These are phyloP conservation scores for Phanerotoma sp. DNA, from an alignment of 2,888 invertebrate species.

Conservation along the genomic window DNA sequence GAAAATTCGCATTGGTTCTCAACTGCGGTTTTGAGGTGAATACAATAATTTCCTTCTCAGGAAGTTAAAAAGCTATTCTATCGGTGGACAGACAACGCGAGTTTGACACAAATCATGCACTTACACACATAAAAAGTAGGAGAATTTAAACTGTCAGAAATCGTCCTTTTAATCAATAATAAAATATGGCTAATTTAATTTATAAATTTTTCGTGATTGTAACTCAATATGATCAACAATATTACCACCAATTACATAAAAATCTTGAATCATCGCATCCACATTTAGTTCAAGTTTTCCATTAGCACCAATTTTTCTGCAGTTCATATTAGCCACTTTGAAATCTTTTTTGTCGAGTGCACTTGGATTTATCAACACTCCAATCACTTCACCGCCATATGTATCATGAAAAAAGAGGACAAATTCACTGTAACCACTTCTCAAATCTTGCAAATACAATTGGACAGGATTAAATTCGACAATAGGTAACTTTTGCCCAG, in stretches of 20 bases:
- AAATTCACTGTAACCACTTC: slow-evolving; percentile 71
- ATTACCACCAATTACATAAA: slow-evolving; percentile 68
- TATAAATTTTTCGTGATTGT: slow-evolving; percentile 32
- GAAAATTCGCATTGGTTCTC: too few species aligned
- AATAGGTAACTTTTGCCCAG: slow-evolving; percentile 65
- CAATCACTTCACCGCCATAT: slow-evolving; percentile 84
- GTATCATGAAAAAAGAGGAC: slow-evolving; percentile 88
- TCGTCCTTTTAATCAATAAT: too few species aligned
- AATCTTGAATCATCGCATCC: slow-evolving; percentile 72
- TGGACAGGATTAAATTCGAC: slow-evolving; percentile 76
- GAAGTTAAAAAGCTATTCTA: too few species aligned
- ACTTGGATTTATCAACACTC: slow-evolving; percentile 80
- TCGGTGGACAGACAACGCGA: too few species aligned
- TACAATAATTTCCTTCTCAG: too few species aligned
- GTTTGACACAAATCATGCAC: too few species aligned
- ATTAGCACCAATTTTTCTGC: slow-evolving; percentile 58
- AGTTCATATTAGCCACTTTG: slow-evolving; percentile 69
- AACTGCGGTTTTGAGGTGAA: too few species aligned
- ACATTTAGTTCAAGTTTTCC: slow-evolving; percentile 64
- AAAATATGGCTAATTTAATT: slow-evolving; percentile 19
- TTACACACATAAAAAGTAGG: too few species aligned
- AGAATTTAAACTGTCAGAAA: too few species aligned
- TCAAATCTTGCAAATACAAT: slow-evolving; percentile 71
- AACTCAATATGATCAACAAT: slow-evolving; percentile 64
- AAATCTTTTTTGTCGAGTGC: slow-evolving; percentile 66